Evolutionary conservation across 2,888 invertebrate species (phyloP), one percentile per base, ranked within the genome.

Genomic region (Thelaira solivaga): DNA sequence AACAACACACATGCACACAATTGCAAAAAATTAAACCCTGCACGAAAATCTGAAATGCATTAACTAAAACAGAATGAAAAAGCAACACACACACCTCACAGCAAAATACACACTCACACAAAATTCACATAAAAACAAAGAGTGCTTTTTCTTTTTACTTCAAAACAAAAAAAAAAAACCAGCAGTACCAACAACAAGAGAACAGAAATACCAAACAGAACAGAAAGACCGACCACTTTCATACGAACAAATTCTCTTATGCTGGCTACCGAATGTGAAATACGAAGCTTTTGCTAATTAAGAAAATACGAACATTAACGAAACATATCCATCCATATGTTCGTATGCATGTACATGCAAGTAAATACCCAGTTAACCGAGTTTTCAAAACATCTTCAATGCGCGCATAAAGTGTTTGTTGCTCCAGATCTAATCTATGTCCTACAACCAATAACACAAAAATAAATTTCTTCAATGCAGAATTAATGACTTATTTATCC

Each of bases 51-150:
- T 64, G 31, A 73, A 72, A 72, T 73, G 73, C 73, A 73, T 73
- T 55, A 64, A 73, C 64, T 39, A 72, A 62, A 59, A 69, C 65
- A 59, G 57, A 79, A 76, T 62, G 45, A 18, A 59, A 53, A 36
- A 13, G 34, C 36, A 59, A 67, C 62, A 29, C n/a, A 62, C 26
- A 24, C n/a, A 51, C 47, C 16, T n/a, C n/a, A n/a, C n/a, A 39
- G n/a, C 4, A 39, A 13, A 16, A 26, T 8, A 24, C 41, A 5
- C 0, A 53, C 31, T 20, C 8, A 16, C 8, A 36, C 20, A 39
- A n/a, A n/a, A n/a, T 20, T 6, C 16, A 16, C 7, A 34, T 16
- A 72, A 67, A 72, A 53, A 59, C 43, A 61, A 64, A 68, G 51
- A 73, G 26, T 53, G 59, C 31, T 49, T 29, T 29, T 59, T 39